A percentile compares a stretch with the other conserved stretches of the same genome.
phyloP scores from a whole-genome alignment of 2,888 invertebrate species.

The Hyppa rectilinea region DNA sequence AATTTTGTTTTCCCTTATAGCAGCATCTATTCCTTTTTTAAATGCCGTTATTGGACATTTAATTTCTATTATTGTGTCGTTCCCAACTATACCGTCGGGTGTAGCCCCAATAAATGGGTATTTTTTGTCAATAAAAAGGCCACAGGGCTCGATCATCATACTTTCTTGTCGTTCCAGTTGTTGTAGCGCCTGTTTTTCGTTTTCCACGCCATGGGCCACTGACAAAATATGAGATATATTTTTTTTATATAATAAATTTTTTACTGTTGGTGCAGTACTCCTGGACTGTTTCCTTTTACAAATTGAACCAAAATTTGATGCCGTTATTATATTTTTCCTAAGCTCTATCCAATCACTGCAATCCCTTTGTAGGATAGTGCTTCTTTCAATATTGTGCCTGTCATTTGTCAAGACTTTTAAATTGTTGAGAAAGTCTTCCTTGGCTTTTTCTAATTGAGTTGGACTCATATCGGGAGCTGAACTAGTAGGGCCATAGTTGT shows the following conservation, averaged over 20 bases:
- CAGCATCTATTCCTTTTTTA: conserved; percentile 1
- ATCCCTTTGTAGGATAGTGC: conserved; percentile 16
- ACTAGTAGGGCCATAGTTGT: conserved; percentile 2
- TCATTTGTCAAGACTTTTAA: conserved; percentile 12
- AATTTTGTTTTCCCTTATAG: not conserved
- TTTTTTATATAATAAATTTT: not conserved
- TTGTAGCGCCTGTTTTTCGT: conserved; percentile 5
- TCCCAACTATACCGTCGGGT: not conserved
- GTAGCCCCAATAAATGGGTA: not conserved
- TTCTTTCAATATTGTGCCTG: conserved; percentile 14
- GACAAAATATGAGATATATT: conserved; percentile 11
- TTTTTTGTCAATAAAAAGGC: not conserved
- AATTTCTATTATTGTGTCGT: too few species aligned
- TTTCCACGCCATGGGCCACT: conserved; percentile 13
- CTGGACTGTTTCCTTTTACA: conserved; percentile 5
- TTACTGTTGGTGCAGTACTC: conserved; percentile 11
- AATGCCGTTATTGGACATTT: not conserved
- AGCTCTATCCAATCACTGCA: conserved; percentile 17
- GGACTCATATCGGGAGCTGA: conserved; percentile 17
- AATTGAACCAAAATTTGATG: conserved; percentile 19
- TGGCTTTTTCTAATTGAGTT: conserved; percentile 14
- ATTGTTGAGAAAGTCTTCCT: conserved; percentile 9
- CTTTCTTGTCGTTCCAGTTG: conserved; percentile 2
- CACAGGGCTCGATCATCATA: conserved; percentile 1
- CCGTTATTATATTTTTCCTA: conserved; percentile 10